A percentile compares a stretch with the other conserved stretches of the same genome.
These are phyloP conservation scores for Junco hyemalis DNA, from an alignment of 2,113 vertebrate species.

Conservation along the genomic window DNA sequence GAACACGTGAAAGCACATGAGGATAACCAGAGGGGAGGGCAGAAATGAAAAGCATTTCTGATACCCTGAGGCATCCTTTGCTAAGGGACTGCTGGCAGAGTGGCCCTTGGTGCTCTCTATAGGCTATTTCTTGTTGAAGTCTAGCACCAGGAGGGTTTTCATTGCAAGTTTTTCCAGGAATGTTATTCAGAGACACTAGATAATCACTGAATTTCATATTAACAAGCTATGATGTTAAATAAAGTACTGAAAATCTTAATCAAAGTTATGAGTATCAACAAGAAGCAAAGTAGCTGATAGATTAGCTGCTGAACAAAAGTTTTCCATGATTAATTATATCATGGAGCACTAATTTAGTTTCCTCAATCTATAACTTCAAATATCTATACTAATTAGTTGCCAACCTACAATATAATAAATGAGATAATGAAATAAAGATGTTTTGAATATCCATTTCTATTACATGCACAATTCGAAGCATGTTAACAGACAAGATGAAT, in stretches of 20 bases:
- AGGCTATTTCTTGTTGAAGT: background rate
- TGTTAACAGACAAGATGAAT: background rate
- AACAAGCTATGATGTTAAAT: conserved; percentile 7
- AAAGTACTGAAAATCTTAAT: conserved; percentile 32
- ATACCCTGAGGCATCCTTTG: background rate
- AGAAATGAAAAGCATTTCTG: background rate
- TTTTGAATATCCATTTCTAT: conserved; percentile 31
- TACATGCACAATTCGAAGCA: background rate
- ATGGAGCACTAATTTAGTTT: conserved; percentile 30
- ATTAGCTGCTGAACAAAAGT: conserved; percentile 41
- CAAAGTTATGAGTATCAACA: conserved; percentile 41
- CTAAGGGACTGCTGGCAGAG: background rate
- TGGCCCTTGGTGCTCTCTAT: background rate
- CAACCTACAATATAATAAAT: conserved; percentile 50
- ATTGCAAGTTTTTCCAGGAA: background rate
- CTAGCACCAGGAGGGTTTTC: background rate
- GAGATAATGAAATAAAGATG: conserved; percentile 42
- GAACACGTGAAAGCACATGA: background rate
- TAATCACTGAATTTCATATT: background rate
- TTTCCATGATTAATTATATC: conserved; percentile 49
- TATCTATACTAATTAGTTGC: conserved; percentile 53
- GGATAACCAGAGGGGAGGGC: background rate
- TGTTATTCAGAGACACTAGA: background rate
- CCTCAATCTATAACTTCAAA: conserved; percentile 16
- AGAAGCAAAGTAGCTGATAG: conserved; percentile 26